Base-by-base conservation (phyloP, 2,113 vertebrate species). In the Nibea albiflora region DNA sequence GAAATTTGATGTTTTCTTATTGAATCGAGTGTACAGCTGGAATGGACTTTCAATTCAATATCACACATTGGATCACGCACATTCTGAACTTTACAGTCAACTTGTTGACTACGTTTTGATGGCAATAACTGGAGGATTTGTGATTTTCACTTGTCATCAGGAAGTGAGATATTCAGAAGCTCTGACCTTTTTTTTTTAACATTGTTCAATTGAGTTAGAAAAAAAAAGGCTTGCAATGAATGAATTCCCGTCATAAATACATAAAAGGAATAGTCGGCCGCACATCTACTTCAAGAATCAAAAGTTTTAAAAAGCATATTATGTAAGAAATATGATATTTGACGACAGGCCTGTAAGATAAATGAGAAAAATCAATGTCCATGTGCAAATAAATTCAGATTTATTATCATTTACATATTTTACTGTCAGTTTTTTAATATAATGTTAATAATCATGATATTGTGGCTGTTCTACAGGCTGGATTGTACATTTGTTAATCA, bases 1-100 rank as follows among this genome's bases (percentile, higher is more conserved):
- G n/a, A 62, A 83, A 76, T 16, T 20, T 19, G 15, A 73, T 16
- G 17, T 83, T 75, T 72, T 80, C 11, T 10, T 57, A 61, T 52
- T 28, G 61, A 6, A 78, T 56, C 4, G 58, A 69, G 31, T 11
- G 44, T 57, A 12, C 14, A n/a, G 24, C 11, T 62, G 39, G 82
- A 71, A 71, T 75, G 0, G 31, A 61, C 47, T 76, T 53, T 47
- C 3, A 22, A 10, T 58, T 52, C 14, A 54, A 44, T 39, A 42
- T 49, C 0, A 62, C 28, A 4, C 14, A 35, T 1, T 14, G 9
- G 64, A 68, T 28, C 10, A 1, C 24, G 61, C 7, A 2, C n/a
- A n/a, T 70, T 73, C 61, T 20, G 1, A 69, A 80, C 75, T 60
- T 47, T 35, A 76, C 60, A 2, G 3, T 53, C 6, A 15, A 68